Base-by-base conservation (phyloP, 2,797 vertebrate species). In the Melanogrammus aeglefinus region DNA sequence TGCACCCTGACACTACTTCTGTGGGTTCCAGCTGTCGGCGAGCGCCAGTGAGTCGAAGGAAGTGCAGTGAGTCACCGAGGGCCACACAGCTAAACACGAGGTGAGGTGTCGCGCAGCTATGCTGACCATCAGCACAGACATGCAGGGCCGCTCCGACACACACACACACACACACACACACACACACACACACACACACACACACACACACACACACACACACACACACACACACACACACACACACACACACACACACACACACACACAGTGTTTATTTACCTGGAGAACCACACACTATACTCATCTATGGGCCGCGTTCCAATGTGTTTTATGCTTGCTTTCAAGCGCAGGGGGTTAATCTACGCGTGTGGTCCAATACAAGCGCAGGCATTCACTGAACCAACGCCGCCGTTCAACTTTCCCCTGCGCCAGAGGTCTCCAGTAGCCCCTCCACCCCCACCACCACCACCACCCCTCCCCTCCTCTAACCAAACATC, bases 401-500 rank as follows among this genome's bases (percentile, higher is more conserved):
- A 84, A 27, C 81, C 72, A 87, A 87, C 89, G 90, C 91, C 86
- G 84, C 86, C 89, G 87, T 92, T 92, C 89, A 92, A 91, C 91
- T 92, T 92, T 91, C 90, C 87, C 84, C 85, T 88, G 91, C 89
- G 90, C 87, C 86, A 91, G 88, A 91, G 89, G 85, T 92, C 91
- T 90, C 91, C 88, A 86, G 57, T 24, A 63, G 57, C 88, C 91
- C 90, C 91, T 88, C 91, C 85, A 83, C 63, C 74, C 24, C 31
- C 47, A 6, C 47, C 18, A 18, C 18, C 18, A 21, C 18, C 47
- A 18, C 16, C 47, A 57, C 16, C 72, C 80, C 35, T 36, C 51
- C 70, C 69, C 88, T 86, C 90, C 91, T 85, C 89, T 91, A 94
- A 93, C 93, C 90, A 94, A 95, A 92, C 94, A 94, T 94, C 90